Evolutionary conservation across 2,113 vertebrate genomes (phyloP), one percentile per base, ranked within the genome.

Genomic region (Silurus meridionalis): DNA sequence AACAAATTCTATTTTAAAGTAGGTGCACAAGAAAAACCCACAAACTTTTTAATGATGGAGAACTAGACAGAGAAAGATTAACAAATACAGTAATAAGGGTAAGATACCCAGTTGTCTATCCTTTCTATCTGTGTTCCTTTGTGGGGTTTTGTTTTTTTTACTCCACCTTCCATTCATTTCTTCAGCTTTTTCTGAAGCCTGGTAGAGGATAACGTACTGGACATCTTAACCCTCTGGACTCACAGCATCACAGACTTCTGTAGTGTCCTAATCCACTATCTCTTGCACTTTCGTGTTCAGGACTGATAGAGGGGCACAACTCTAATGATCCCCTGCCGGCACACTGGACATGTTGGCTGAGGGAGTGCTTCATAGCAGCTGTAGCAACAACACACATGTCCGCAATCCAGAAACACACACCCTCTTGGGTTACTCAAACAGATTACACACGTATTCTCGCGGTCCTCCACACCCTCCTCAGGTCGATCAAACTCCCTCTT

Each of bases 331-430:
- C 28, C 61, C 15, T 95, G 93, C 72, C 96, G 93, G 90, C 97
- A 97, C 71, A 97, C 96, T 87, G 97, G 97, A 87, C 97, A 97
- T 37, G 46, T 88, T 60, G 82, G 94, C 23, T 89, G 83, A 1
- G 95, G 95, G 72, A 97, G 90, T 10, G 95, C 93, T 90, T 95
- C 94, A 91, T 95, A 96, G 92, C 97, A 97, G 60, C 79, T 91
- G 87, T 94, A 93, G 92, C 97, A 97, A 92, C 96, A 97, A 92
- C 96, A 97, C n/a, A 97, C 95, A 15, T 97, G 97, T 60, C 96
- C 96, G 0, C 96, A 97, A 75, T 96, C 89, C 87, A 97, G 88
- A 52, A 97, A 90, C 28, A 96, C 94, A 0, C 96, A 97, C 87
- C 94, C 90, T 2, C 96, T 95, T 10, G 93, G 95, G 37, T 85